These are phyloP conservation scores for Eugnorisma glareosa DNA, from an alignment of 2,888 invertebrate species.

Conservation along the genomic window DNA sequence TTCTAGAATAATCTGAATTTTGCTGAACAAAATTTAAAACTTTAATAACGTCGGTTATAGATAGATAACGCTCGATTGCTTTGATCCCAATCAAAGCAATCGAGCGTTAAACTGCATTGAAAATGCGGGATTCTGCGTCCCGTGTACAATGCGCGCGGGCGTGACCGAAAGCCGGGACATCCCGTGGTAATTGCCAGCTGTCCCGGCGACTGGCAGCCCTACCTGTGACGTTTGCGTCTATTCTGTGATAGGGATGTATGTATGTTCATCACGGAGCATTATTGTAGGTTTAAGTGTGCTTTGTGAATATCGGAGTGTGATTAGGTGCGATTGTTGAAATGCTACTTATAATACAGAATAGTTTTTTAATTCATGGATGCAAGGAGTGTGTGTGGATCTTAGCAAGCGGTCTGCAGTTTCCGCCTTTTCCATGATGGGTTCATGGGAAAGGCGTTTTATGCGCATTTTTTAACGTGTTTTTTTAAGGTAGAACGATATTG, in stretches of 20 bases:
- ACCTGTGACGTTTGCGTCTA: slow-evolving; percentile 46
- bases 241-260: slow-evolving; percentile 42
- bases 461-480: neutral
- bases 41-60: slow-evolving; percentile 61
- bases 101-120: slow-evolving; percentile 62
- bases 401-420: neutral
- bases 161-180: slow-evolving; percentile 49
- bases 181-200: slow-evolving; percentile 61
- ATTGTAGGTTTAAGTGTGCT: slow-evolving; percentile 39
- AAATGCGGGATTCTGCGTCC: slow-evolving; percentile 52
- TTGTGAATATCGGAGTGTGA: slow-evolving; percentile 35
- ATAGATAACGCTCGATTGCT: too few relatives aligned
- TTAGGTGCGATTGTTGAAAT: neutral
- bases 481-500: neutral
- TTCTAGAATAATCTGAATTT: slow-evolving; percentile 40
- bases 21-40: slow-evolving; percentile 56
- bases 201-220: slow-evolving; percentile 54
- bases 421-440: neutral
- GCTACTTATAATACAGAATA: neutral
- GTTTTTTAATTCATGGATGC: neutral
- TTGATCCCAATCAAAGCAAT: slow-evolving; percentile 63
- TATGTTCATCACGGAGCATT: slow-evolving; percentile 29
- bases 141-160: slow-evolving; percentile 53
- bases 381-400: neutral
- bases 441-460: neutral